These are phyloP conservation scores for Stichodactyla mertensii DNA, from an alignment of 64 coral and sea anemone species.

Conservation along the genomic window DNA sequence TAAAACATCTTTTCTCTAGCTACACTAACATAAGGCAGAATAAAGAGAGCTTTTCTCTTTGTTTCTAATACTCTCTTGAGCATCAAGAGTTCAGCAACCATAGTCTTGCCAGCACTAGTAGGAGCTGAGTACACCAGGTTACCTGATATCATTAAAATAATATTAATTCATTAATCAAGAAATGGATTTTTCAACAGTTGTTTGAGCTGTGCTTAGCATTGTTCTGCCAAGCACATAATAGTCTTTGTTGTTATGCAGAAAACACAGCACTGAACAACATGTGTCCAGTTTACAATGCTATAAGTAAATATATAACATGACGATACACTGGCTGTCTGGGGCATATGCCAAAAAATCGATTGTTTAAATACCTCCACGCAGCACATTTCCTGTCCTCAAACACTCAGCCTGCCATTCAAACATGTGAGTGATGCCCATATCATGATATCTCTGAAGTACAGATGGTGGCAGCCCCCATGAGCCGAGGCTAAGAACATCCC, in stretches of 20 bases:
- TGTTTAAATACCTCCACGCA: conserved; percentile 68
- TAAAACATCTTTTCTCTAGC: conserved; percentile 99
- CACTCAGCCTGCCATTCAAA: conserved; percentile 97
- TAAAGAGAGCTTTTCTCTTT: conserved; percentile 95
- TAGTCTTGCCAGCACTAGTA: conserved; percentile 96
- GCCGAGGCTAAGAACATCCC: conserved; percentile 32
- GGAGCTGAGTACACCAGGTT: conserved; percentile 96
- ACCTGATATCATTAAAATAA: conserved; percentile 31
- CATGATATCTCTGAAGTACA: conserved; percentile 61
- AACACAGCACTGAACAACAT: too few relatives aligned
- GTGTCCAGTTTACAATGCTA: too few relatives aligned
- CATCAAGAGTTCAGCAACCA: conserved; percentile 95
- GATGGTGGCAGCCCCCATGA: conserved; percentile 81
- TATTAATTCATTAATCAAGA: not conserved
- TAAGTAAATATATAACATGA: too few relatives aligned
- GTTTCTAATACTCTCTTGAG: conserved; percentile 91
- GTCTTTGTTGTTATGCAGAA: too few relatives aligned
- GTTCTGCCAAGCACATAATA: too few relatives aligned
- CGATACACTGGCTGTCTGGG: too few relatives aligned
- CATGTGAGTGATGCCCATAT: conserved; percentile 90
- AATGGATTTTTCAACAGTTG: too few relatives aligned
- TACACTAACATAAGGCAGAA: conserved; percentile 95
- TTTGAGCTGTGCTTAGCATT: too few relatives aligned
- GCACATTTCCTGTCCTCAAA: conserved; percentile 83
- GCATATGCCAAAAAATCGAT: not conserved